Evolutionary conservation across 2,888 invertebrate genomes (phyloP).

Genomic region (Diloba caeruleocephala): DNA sequence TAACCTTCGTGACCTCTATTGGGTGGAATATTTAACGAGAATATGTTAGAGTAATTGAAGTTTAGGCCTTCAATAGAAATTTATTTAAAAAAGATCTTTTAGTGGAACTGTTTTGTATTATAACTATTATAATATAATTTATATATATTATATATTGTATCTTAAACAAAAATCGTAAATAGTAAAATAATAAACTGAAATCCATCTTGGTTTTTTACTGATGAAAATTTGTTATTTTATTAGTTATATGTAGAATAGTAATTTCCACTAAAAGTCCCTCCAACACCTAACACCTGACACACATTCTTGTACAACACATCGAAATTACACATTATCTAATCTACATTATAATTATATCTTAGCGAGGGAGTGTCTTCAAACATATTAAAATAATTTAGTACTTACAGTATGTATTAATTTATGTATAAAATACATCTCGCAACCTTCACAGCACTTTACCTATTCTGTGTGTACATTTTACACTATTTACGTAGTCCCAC

Average conservation of each 20-base stretch:
- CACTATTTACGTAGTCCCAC: constrained; percentile 54
- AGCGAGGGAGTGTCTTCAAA: constrained; percentile 83
- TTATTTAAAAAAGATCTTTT: constrained; percentile 65
- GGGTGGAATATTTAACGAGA: constrained; percentile 74
- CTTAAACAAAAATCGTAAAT: constrained; percentile 9
- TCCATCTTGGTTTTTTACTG: constrained; percentile 8
- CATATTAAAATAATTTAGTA: constrained; percentile 88
- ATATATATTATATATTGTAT: constrained; percentile 6
- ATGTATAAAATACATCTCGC: constrained; percentile 81
- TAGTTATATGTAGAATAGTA: constrained; percentile 12
- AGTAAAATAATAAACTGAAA: background rate
- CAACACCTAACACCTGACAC: constrained; percentile 69
- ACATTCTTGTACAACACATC: constrained; percentile 76
- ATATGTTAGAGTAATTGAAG: constrained; percentile 64
- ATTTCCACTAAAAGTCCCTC: constrained; percentile 73
- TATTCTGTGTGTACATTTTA: constrained; percentile 69
- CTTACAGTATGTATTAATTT: constrained; percentile 79
- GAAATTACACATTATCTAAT: constrained; percentile 72
- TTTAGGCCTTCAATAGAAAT: constrained; percentile 73
- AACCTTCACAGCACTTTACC: constrained; percentile 81
- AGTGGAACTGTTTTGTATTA: constrained; percentile 56
- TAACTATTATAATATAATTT: constrained; percentile 34
- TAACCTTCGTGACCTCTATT: constrained; percentile 73
- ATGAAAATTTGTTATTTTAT: background rate
- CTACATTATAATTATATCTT: constrained; percentile 75